Evolutionary conservation across 2,113 vertebrate genomes (phyloP), one percentile per base, ranked within the genome.

Genomic region (Himantopus leucocephalus): DNA sequence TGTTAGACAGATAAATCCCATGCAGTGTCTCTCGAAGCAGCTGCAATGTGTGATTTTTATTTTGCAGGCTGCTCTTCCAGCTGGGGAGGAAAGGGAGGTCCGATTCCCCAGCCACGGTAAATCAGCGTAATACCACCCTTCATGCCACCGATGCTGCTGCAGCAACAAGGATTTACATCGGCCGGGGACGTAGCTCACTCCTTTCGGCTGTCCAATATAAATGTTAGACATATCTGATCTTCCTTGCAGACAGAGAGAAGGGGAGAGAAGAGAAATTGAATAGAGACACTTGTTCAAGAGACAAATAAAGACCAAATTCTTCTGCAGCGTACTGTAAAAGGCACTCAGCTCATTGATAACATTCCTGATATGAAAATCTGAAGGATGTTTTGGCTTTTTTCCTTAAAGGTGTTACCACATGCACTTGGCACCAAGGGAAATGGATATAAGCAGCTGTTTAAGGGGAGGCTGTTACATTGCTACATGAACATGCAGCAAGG

Each of bases 41-140:
- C 77, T 68, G 84, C n/a, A 1, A 60, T 60, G 37, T 78, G n/a
- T 85, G 91, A 52, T 52, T 96, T 92, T 92, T 78, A 81, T 89
- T 91, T 96, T 81, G 48, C 80, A 89, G 93, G 72, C 72, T 92
- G 66, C 8, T 93, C 73, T 63, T 84, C 74, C 77, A 63, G 64
- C 26, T 81, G 58, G 37, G 45, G 43, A 75, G 60, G 60, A 96
- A 91, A 89, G 62, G 56, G 41, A 84, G 29, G 70, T 63, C 56
- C 23, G 23, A 72, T 82, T 89, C 77, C 77, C 73, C 37, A 75
- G 73, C 24, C 48, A 39, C 6, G 1, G 73, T 93, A 93, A 96
- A 94, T 85, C 91, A 90, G 39, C 4, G 3, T 60, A 67, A 70
- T 13, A 27, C 53, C 50, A 53, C 48, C 56, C 19, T 82, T 90